Percentiles rank a stretch among this genome's conserved stretches.
Conservation (phyloP, 2,888 invertebrate species). For the Steinernema hermaphroditum region DNA sequence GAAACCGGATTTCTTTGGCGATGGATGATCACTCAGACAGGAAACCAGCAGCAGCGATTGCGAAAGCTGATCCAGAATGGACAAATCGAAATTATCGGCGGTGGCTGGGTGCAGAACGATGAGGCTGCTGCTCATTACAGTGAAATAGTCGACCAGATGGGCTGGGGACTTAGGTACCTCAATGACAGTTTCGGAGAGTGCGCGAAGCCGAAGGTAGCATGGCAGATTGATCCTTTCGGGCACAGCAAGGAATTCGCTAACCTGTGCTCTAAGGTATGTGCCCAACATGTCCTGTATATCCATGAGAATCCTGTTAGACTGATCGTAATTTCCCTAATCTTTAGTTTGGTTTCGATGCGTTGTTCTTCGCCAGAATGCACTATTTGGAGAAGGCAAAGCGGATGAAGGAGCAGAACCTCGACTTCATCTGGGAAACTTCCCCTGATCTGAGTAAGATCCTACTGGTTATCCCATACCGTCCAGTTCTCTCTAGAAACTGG, state of each 20-base stretch:
- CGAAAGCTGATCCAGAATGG: constrained; percentile 58
- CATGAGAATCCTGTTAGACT: too few relatives aligned
- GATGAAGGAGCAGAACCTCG: constrained; percentile 67
- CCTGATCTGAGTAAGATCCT: constrained; percentile 66
- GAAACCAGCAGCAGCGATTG: constrained; percentile 48
- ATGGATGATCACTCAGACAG: constrained; percentile 54
- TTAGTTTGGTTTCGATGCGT: constrained; percentile 80
- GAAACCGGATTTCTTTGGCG: constrained; percentile 65
- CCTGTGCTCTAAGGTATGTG: constrained; percentile 70
- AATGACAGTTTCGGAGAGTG: constrained; percentile 66
- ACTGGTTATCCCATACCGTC: neutral
- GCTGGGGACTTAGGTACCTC: constrained; percentile 67
- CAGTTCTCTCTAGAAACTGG: constrained; percentile 55
- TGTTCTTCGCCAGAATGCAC: constrained; percentile 67
- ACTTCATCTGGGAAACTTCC: constrained; percentile 69
- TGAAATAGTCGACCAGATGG: constrained; percentile 71
- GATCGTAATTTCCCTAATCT: too few relatives aligned
- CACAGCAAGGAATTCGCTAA: constrained; percentile 71
- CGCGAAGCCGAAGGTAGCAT: constrained; percentile 69
- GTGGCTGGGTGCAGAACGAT: constrained; percentile 72
- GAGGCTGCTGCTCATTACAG: constrained; percentile 71
- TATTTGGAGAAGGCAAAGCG: constrained; percentile 66
- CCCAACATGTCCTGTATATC: too few relatives aligned
- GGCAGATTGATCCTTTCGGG: constrained; percentile 73
- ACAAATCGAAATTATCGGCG: constrained; percentile 49